Evolutionary conservation across 2,113 vertebrate species (phyloP).

Genomic region (Fregata magnificens): DNA sequence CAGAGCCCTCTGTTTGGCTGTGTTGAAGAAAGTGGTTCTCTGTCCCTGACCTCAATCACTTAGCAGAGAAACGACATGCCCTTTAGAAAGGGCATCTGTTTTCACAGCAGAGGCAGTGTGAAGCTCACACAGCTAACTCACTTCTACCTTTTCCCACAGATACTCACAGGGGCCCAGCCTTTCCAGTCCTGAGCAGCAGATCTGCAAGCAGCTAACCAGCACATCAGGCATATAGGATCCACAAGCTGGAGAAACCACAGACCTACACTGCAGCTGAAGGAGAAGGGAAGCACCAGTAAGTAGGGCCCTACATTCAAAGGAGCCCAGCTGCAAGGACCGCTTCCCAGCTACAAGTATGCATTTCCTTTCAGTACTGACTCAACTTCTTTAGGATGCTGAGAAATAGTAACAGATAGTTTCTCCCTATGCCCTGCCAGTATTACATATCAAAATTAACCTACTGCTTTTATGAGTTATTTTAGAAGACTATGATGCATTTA

Average conservation of each 20-base stretch:
- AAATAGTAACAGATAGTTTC: not conserved
- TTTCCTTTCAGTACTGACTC: not conserved
- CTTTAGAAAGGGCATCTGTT: not conserved
- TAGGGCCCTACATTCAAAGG: rapidly evolving
- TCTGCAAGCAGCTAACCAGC: not conserved
- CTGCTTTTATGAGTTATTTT: not conserved
- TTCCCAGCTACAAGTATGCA: not conserved
- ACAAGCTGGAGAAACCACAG: not conserved
- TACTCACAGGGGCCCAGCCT: not conserved
- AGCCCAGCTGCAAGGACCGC: not conserved
- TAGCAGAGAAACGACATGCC: not conserved
- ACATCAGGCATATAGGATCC: not conserved
- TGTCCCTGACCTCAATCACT: not conserved
- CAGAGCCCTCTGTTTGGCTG: not conserved
- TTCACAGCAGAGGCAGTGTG: not conserved
- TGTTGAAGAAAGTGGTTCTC: not conserved
- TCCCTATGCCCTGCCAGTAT: not conserved
- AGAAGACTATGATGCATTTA: not conserved
- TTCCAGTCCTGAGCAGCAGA: not conserved
- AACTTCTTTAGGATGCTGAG: not conserved
- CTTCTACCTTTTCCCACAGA: not conserved
- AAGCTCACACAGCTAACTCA: not conserved
- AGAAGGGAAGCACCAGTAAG: not conserved
- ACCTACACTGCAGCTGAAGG: too few relatives aligned
- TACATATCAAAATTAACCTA: not conserved